Evolutionary conservation across 2,113 vertebrate genomes (phyloP).

Genomic region (Raja brachyura): DNA sequence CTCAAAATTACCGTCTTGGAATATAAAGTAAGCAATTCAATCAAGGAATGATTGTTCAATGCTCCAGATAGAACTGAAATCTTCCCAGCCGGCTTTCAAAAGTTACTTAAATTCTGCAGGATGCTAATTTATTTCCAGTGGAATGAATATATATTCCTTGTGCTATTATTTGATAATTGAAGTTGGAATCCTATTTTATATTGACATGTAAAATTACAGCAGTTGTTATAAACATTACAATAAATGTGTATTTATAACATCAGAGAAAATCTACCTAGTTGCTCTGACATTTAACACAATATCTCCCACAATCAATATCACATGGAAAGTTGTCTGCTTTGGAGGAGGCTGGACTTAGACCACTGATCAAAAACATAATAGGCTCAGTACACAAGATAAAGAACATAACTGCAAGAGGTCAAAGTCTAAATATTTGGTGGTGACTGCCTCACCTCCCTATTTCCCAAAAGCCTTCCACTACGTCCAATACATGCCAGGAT

Average conservation of each 20-base stretch:
- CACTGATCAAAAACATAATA: too few relatives aligned
- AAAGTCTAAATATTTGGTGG: too few relatives aligned
- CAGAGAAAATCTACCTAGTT: too few relatives aligned
- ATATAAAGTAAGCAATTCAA: background rate
- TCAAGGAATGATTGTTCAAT: background rate
- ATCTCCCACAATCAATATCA: too few relatives aligned
- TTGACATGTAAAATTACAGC: background rate
- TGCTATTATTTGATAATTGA: background rate
- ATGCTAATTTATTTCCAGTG: background rate
- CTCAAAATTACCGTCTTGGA: background rate
- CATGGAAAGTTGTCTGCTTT: too few relatives aligned
- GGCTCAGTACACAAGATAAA: too few relatives aligned
- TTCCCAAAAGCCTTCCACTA: too few relatives aligned
- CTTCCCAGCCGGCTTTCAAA: background rate
- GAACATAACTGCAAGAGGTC: too few relatives aligned
- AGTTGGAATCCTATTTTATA: background rate
- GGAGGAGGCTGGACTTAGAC: too few relatives aligned
- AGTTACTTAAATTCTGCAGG: background rate
- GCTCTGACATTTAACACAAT: too few relatives aligned
- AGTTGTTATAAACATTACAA: background rate
- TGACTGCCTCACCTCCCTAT: too few relatives aligned
- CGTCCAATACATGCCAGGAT: too few relatives aligned
- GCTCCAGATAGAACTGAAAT: background rate
- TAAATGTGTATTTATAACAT: background rate
- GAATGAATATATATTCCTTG: background rate